Percentiles rank a stretch among this genome's conserved stretches.
phyloP scores from a whole-genome alignment of 37 sponge, comb jelly and placozoan species.

The Hexactinellida sp. region DNA sequence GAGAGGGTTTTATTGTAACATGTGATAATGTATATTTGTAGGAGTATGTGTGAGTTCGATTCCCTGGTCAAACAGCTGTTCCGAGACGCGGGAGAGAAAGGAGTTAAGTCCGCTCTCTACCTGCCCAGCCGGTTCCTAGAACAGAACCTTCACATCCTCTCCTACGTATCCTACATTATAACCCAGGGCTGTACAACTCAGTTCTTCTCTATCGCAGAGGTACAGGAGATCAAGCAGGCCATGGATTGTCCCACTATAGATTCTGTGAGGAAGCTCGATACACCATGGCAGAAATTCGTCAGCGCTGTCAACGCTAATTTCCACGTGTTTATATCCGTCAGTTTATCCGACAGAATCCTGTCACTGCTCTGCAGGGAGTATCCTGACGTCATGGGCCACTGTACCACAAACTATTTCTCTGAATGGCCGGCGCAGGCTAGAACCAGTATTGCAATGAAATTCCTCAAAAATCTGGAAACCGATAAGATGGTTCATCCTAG shows the following conservation, averaged over 20 bases:
- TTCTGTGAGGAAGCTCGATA: neutral
- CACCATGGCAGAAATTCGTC: neutral
- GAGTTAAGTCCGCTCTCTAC: neutral
- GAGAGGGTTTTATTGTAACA: too few species aligned
- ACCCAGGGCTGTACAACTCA: neutral
- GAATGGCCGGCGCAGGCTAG: constrained; percentile 51
- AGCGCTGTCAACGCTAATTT: constrained; percentile 11
- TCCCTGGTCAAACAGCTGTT: neutral
- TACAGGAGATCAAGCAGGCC: neutral
- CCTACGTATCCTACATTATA: neutral
- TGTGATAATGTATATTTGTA: too few species aligned
- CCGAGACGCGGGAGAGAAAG: neutral
- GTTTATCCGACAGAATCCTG: constrained; percentile 25
- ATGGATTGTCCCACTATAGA: neutral
- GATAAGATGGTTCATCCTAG: neutral
- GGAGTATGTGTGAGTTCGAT: neutral
- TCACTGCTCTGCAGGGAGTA: constrained; percentile 24
- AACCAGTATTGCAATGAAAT: constrained; percentile 32
- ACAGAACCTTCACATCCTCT: constrained; percentile 1
- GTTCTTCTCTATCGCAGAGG: neutral
- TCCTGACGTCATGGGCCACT: constrained; percentile 29
- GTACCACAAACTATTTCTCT: constrained; percentile 36
- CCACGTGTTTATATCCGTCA: constrained; percentile 39
- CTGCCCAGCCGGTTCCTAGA: neutral
- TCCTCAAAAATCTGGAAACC: constrained; percentile 10